Evolutionary conservation across 2,113 vertebrate species (phyloP), one percentile per base, ranked within the genome.

Genomic region (Hepsetus odoe): DNA sequence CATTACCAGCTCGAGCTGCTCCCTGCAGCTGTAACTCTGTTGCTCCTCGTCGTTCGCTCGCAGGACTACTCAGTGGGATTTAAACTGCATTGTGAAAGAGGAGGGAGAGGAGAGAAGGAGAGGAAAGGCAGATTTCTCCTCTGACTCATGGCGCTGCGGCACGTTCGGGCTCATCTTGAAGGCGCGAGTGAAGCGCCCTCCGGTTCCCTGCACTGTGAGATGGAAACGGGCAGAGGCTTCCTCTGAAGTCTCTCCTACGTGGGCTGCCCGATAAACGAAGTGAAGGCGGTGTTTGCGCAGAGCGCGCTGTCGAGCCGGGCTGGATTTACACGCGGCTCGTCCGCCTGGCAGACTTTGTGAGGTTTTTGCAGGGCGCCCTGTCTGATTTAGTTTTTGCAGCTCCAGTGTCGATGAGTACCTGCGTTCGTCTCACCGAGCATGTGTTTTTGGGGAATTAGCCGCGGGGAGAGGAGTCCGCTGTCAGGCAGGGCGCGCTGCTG

Each of bases 391-490:
- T 30, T 32, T 30, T 6, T 4, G 35, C 33, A 38, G 32, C 61
- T 38, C 32, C 33, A 20, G 18, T 20, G 12, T 38, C 20, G 56
- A 79, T 83, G 86, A 86, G 1, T 67, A 70, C 28, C 1, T 49
- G 46, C 46, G 18, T 6, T 6, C 18, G 80, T 79, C 59, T 7
- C 72, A 87, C 55, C 80, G 85, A 91, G 83, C 90, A 92, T 95
- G 94, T 87, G 74, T 89, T 91, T 89, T 85, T 90, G 90, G 89
- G 91, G 95, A 92, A 95, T 95, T 94, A 94, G 90, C 87, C 80
- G 88, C 88, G 93, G 93, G 91, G 89, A 91, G 84, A 90, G 90
- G 90, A 88, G 90, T 69, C 88, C 90, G 58, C 89, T 89, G 68
- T 80, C 88, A 84, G 86, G 87, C 84, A 89, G 89, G 87, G 84